phyloP scores from a whole-genome alignment of 64 coral and sea anemone species.

The Astreopora myriophthalma region DNA sequence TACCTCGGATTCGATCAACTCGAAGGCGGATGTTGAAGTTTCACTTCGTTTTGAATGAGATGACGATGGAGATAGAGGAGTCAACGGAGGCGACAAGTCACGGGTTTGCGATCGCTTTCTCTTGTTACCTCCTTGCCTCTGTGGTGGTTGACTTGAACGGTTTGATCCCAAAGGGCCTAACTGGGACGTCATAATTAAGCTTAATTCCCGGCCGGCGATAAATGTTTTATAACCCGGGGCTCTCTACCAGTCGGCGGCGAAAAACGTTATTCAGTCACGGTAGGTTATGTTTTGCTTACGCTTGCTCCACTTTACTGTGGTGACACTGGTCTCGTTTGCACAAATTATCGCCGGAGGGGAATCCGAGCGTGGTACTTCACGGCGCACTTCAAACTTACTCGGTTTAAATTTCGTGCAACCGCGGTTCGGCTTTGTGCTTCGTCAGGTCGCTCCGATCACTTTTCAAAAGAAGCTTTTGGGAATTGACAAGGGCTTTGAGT shows the following conservation, averaged over 20 bases:
- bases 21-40: constrained; percentile 94
- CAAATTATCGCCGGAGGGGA: constrained; percentile 93
- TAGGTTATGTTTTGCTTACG: constrained; percentile 63
- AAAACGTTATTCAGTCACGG: constrained; percentile 88
- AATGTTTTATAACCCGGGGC: constrained; percentile 98
- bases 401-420: constrained; percentile 94
- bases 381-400: constrained; percentile 57
- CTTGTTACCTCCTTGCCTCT: constrained; percentile 56
- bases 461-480: constrained; percentile 95
- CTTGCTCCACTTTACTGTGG: constrained; percentile 84
- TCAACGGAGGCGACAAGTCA: constrained; percentile 96
- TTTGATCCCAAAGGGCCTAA: constrained; percentile 87
- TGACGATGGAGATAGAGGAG: constrained; percentile 97
- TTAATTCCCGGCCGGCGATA: constrained; percentile 97
- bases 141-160: constrained; percentile 72
- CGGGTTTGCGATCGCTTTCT: constrained; percentile 96
- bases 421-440: constrained; percentile 83
- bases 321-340: constrained; percentile 62
- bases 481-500: constrained; percentile 98
- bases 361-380: constrained; percentile 56
- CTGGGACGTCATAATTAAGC: constrained; percentile 99
- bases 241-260: constrained; percentile 96
- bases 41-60: constrained; percentile 95
- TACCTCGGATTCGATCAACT: constrained; percentile 95
- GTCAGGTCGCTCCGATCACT: constrained; percentile 86